Base-by-base conservation (phyloP, 2,113 vertebrate genomes). In the Colius striatus region DNA sequence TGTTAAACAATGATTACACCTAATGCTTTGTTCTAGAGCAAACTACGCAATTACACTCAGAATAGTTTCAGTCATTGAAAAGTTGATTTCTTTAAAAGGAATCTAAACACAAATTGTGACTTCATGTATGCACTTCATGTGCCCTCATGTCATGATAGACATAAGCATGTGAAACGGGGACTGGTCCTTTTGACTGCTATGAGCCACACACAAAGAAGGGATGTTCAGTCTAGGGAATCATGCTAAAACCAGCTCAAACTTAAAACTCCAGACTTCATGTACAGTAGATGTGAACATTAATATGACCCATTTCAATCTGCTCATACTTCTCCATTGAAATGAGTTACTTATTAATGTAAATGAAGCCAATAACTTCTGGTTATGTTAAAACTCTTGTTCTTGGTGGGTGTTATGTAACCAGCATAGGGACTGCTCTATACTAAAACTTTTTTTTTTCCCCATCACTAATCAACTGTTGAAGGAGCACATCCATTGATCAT, bases 281-380 rank as follows among this genome's bases (percentile, higher is more conserved):
- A 78, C 0, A 0, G 26, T 29, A 70, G 38, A 84, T 2, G 5
- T 36, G 82, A 87, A 87, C 50, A 48, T 6, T 70, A 84, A 8
- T 30, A 23, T 53, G 78, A 51, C 32, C 47, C 63, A 19, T 73
- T 91, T 95, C 91, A 38, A 54, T 91, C 47, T 67, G 16, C 29
- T 78, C 57, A 67, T 75, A 29, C 23, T 89, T 87, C 57, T 29
- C 43, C 51, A 23, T 21, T 81, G 43, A 17, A 77, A 12, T 48
- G 45, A 77, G 68, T 78, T 89, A 84, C 17, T 91, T 87, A 82
- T 58, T 65, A 48, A 78, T 61, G 38, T 72, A 92, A 87, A 89
- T 53, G 30, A 38, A 94, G 32, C 50, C 16, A 48, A 75, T 48
- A 65, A 82, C 29, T 89, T 79, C 70, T 74, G 34, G n/a, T 92